phyloP scores from a whole-genome alignment of 2,888 invertebrate genomes.

The Germaria angustata region DNA sequence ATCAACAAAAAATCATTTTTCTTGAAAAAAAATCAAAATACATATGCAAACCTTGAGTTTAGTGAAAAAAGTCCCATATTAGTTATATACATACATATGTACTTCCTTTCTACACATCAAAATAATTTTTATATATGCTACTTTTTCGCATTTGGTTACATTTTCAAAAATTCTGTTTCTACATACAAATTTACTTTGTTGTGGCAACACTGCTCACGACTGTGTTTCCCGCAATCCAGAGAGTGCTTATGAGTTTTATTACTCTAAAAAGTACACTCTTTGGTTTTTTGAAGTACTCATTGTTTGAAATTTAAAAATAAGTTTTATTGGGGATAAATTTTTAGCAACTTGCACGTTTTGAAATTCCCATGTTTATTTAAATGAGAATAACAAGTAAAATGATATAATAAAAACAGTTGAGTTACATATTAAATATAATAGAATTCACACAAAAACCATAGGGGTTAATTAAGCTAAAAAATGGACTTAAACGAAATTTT shows the following conservation, averaged over 20 bases:
- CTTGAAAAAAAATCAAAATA: no score
- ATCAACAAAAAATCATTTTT: no score
- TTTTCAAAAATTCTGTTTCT: no score
- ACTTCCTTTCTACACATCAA: no score
- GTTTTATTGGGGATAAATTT: not conserved
- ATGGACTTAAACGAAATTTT: constrained; percentile 26
- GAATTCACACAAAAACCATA: constrained; percentile 46
- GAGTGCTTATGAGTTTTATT: not conserved
- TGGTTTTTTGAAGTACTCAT: no score
- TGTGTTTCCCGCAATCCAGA: not conserved
- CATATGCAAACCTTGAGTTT: no score
- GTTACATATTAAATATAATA: constrained; percentile 23
- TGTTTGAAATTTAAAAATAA: not conserved
- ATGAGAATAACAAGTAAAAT: constrained; percentile 18
- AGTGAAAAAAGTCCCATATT: no score
- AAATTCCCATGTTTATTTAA: constrained; percentile 40
- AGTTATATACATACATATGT: no score
- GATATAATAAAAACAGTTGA: constrained; percentile 23
- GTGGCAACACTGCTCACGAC: no score
- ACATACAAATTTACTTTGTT: no score
- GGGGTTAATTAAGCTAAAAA: constrained; percentile 57
- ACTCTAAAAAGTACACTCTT: not conserved
- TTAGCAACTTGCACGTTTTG: not conserved
- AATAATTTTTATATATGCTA: no score
- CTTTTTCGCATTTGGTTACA: no score